phyloP scores from a whole-genome alignment of 2,113 vertebrate species.

The Aptenodytes patagonicus region DNA sequence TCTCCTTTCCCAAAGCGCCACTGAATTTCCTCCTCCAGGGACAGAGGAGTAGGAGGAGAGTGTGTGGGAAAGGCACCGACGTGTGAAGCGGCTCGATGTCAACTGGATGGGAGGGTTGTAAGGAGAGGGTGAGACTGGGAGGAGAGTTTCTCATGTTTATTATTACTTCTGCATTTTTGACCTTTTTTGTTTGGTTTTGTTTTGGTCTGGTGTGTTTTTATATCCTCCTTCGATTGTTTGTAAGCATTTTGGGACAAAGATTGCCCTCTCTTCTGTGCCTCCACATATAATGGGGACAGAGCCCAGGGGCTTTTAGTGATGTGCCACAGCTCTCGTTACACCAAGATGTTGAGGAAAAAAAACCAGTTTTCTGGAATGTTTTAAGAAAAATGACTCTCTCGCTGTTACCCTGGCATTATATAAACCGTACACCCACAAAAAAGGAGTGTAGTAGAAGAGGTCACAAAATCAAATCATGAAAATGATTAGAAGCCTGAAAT shows the following conservation, averaged over 20 bases:
- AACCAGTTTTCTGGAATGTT: not conserved
- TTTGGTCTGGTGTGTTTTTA: not conserved
- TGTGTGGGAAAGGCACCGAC: not conserved
- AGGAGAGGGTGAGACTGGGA: not conserved
- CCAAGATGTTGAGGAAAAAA: not conserved
- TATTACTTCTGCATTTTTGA: constrained; percentile 3
- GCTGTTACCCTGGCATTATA: not conserved
- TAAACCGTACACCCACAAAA: not conserved
- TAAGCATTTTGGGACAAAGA: not conserved
- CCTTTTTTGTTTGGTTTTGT: not conserved
- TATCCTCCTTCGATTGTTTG: not conserved
- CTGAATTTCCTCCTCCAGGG: not conserved
- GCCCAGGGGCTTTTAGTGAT: not conserved
- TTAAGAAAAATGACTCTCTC: not conserved
- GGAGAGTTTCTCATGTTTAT: not conserved
- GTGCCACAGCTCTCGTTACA: not conserved
- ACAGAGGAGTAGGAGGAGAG: not conserved
- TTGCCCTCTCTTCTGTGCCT: not conserved
- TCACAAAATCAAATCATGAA: not conserved
- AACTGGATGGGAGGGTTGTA: not conserved
- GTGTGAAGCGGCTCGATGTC: not conserved
- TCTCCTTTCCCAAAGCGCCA: not conserved
- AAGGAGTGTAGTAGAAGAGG: not conserved
- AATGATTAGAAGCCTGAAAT: not conserved
- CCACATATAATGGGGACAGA: not conserved